phyloP scores from a whole-genome alignment of 2,113 vertebrate species.

The Pithys albifrons region DNA sequence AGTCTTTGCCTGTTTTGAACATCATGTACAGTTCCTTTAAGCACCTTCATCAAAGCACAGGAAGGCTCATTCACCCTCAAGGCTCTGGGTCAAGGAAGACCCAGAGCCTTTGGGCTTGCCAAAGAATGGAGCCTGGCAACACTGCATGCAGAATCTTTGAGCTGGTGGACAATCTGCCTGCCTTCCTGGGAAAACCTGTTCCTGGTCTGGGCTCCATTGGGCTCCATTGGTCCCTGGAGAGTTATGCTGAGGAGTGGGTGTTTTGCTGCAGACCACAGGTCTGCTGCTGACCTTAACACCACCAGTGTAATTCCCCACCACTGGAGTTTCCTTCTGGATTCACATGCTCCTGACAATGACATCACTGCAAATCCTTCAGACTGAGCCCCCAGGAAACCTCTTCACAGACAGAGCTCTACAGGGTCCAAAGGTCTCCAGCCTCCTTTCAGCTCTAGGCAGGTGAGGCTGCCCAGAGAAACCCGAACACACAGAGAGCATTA shows the following conservation, averaged over 20 bases:
- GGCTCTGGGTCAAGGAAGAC: no score
- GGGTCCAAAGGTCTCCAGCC: not conserved
- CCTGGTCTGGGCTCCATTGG: not conserved
- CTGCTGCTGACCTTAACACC: not conserved
- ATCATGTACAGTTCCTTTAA: not conserved
- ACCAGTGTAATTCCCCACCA: not conserved
- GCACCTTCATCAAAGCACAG: not conserved
- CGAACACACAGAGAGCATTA: not conserved
- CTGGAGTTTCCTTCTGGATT: not conserved
- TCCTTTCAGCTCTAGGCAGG: not conserved
- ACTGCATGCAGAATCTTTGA: not conserved
- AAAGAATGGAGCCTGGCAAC: not conserved
- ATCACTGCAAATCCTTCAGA: not conserved
- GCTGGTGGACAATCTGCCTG: not conserved
- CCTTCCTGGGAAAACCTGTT: not conserved
- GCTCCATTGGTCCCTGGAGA: not conserved
- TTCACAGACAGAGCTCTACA: not conserved
- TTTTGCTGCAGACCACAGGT: not conserved
- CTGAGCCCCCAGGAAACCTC: not conserved
- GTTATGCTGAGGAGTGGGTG: not conserved
- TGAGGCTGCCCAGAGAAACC: not conserved
- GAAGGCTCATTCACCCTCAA: not conserved
- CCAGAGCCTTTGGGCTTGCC: not conserved
- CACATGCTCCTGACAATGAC: not conserved
- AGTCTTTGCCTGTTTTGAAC: not conserved